phyloP scores from a whole-genome alignment of 2,113 vertebrate species.

The Apistogramma diplotaenia region DNA sequence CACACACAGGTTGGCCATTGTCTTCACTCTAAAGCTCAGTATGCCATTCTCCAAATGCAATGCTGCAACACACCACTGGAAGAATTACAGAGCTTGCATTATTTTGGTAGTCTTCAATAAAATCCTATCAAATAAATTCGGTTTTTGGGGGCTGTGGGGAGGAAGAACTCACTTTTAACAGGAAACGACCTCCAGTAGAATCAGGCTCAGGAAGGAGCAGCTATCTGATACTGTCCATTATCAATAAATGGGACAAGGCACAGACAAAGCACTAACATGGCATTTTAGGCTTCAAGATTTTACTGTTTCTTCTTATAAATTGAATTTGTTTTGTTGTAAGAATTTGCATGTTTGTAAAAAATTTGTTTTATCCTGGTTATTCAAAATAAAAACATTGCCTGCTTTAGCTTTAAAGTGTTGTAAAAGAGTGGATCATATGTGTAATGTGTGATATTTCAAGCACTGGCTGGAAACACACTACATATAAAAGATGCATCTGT shows the following conservation, averaged over 20 bases:
- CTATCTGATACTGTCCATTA: too few relatives aligned
- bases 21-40: slow-evolving; percentile 16
- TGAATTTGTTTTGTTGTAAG: background rate
- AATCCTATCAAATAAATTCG: background rate
- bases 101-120: background rate
- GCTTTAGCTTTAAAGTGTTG: background rate
- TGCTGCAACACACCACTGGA: background rate
- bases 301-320: background rate
- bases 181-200: background rate
- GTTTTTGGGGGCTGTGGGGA: background rate
- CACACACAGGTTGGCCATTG: slow-evolving; percentile 1
- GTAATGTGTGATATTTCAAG: background rate
- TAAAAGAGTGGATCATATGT: background rate
- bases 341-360: background rate
- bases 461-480: background rate
- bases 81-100: background rate
- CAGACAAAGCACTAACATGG: background rate
- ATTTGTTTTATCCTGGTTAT: background rate
- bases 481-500: background rate
- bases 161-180: background rate
- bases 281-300: background rate
- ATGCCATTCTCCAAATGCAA: background rate
- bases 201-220: background rate
- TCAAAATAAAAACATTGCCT: background rate
- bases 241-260: too few relatives aligned